Evolutionary conservation across 2,797 vertebrate species (phyloP), one percentile per base, ranked within the genome.

Genomic region (Clarias platycephalus): DNA sequence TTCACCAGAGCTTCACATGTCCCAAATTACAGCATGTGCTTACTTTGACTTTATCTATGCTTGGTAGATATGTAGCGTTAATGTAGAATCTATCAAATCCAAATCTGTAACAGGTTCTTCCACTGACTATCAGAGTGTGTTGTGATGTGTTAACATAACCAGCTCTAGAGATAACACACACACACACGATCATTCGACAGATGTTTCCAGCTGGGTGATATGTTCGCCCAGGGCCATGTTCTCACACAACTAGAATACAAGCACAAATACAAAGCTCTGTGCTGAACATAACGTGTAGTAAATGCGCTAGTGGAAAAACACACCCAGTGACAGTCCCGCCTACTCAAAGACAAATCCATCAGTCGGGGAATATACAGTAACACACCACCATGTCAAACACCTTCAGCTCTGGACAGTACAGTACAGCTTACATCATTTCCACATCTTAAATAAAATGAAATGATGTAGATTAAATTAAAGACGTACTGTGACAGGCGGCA

Each of bases 191-290:
- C 49, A 68, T 67, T n/a, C 62, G 62, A 75, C 67, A 75, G 83
- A 85, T 80, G 60, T 74, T 79, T 79, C 15, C 75, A 85, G 70
- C 44, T 83, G 55, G 64, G 31, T 26, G 55, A 34, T 67, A 26
- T 20, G 37, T 76, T 79, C 70, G 71, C 62, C 70, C 31, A 53
- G 37, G 78, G 70, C 81, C 60, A 86, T 77, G 53, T 67, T 74
- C 20, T 67, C 34, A 44, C 44, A 74, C 68, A 58, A 37, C 24
- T 28, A 75, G 6, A 20, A 28, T 20, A 67, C 76, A 74, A 77
- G 66, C 15, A 82, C n/a, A 60, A 77, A 74, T 31, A 82, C n/a
- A 60, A 67, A 70, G n/a, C 10, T 4, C 60, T 60, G 58, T 44
- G 34, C 67, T 16, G 7, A 64, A 26, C 31, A 49, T 37, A 28